phyloP scores from a whole-genome alignment of 2,113 vertebrate genomes.

The Pagrus major region DNA sequence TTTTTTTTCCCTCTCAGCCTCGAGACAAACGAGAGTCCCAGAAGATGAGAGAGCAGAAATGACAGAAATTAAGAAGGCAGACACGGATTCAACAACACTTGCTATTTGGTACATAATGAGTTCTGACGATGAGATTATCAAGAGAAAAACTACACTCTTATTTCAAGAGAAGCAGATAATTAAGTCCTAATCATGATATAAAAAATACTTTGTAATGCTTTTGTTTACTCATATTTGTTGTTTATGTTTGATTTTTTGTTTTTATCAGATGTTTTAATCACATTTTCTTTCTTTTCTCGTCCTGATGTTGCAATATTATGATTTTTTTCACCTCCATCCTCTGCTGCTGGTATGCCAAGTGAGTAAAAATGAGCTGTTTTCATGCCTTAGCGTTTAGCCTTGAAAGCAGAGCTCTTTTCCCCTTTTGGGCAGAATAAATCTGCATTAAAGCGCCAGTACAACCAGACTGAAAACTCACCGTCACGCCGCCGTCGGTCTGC shows the following conservation, averaged over 20 bases:
- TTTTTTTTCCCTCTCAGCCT: background rate
- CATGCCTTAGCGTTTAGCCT: background rate
- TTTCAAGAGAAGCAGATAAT: slow-evolving; percentile 1
- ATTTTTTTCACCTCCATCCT: background rate
- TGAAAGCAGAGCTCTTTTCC: background rate
- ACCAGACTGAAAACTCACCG: slow-evolving; percentile 85
- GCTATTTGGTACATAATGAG: background rate
- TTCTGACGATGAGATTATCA: background rate
- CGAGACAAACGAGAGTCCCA: slow-evolving; percentile 35
- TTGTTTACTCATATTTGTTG: no score
- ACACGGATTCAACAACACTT: slow-evolving; percentile 8
- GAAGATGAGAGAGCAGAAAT: background rate
- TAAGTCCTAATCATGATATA: background rate
- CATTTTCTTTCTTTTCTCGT: background rate
- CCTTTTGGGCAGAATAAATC: background rate
- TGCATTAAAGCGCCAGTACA: background rate
- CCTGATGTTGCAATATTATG: background rate
- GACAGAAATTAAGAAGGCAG: slow-evolving; percentile 1
- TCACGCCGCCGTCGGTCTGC: slow-evolving; percentile 88
- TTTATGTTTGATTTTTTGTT: background rate
- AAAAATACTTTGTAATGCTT: background rate
- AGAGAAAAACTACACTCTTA: background rate
- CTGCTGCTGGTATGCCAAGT: no score
- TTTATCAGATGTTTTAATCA: background rate
- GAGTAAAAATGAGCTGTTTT: no score